Base-by-base conservation (phyloP, 92 coral and sea anemone species). In the Nematostella vectensis region DNA sequence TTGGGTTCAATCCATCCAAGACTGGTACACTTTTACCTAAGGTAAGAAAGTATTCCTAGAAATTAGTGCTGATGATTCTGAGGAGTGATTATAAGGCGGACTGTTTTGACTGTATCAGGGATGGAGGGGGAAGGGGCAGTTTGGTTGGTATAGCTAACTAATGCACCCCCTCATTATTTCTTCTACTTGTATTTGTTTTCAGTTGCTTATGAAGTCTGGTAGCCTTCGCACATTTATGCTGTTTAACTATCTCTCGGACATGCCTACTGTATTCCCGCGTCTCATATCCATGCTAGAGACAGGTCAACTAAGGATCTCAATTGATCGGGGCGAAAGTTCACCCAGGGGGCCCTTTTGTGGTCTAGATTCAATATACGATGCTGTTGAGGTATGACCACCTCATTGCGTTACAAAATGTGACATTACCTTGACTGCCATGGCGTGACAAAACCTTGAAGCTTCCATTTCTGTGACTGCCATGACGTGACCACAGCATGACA, bases 171-270 rank as follows among this genome's bases (percentile, higher is more conserved):
- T n/a, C n/a, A n/a, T n/a, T n/a, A n/a, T n/a, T n/a, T n/a, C n/a
- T n/a, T n/a, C n/a, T n/a, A n/a, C n/a, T n/a, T n/a, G n/a, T n/a
- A n/a, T n/a, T n/a, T n/a, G n/a, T n/a, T n/a, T n/a, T 10, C 69
- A 84, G 88, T 71, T 85, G 11, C 63, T 80, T 30, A 47, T 76
- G 38, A 81, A 75, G 33, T 85, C 93, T 2, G 84, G 79, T 10
- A 88, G 91, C 38, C 59, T 88, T 1, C 83, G 84, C 18, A 85
- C 81, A 15, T 88, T 79, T 61, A 54, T 81, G 50, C 61, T 85
- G 36, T 74, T 74, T 63, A 75, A 78, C 59, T 81, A 67, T 62
- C 49, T 63, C 38, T 69, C 74, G 18, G 77, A 67, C 29, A 50
- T 58, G 58, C 68, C 52, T 50, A 69, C 75, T 50, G 30, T 55